phyloP scores from a whole-genome alignment of 2,888 invertebrate genomes.

The Drosophila setosimentum region DNA sequence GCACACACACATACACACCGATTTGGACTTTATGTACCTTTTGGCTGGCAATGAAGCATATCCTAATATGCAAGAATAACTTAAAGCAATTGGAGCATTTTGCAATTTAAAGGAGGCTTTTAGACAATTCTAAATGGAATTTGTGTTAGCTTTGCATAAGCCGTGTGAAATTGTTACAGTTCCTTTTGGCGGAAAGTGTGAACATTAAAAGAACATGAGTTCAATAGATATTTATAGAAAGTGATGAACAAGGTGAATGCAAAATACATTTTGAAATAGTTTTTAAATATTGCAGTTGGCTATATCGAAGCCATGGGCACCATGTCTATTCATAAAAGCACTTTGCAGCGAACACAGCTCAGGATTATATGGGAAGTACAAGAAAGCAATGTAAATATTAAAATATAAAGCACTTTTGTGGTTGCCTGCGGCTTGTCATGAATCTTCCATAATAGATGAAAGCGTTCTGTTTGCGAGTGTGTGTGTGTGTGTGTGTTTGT shows the following conservation, averaged over 20 bases:
- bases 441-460: constrained; percentile 50
- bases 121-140: constrained; percentile 25
- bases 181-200: constrained; percentile 12
- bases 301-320: not conserved
- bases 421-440: constrained; percentile 24
- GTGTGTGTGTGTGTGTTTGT: constrained; percentile 17
- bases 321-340: constrained; percentile 6
- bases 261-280: not conserved
- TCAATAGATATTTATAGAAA: not conserved
- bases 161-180: not conserved
- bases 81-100: constrained; percentile 57
- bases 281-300: not conserved
- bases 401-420: constrained; percentile 31
- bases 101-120: constrained; percentile 55
- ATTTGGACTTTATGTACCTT: constrained; percentile 72
- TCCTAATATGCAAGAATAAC: constrained; percentile 65
- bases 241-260: constrained; percentile 4
- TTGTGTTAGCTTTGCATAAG: constrained; percentile 7
- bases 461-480: constrained; percentile 6
- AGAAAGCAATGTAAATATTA: constrained; percentile 17
- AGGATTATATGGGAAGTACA: not conserved
- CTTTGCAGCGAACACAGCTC: not conserved
- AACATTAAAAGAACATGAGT: not conserved
- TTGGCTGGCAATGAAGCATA: constrained; percentile 78
- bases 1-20: constrained; percentile 39